Evolutionary conservation across 2,113 vertebrate species (phyloP), one percentile per base, ranked within the genome.

Genomic region (Triplophysa siluroides): DNA sequence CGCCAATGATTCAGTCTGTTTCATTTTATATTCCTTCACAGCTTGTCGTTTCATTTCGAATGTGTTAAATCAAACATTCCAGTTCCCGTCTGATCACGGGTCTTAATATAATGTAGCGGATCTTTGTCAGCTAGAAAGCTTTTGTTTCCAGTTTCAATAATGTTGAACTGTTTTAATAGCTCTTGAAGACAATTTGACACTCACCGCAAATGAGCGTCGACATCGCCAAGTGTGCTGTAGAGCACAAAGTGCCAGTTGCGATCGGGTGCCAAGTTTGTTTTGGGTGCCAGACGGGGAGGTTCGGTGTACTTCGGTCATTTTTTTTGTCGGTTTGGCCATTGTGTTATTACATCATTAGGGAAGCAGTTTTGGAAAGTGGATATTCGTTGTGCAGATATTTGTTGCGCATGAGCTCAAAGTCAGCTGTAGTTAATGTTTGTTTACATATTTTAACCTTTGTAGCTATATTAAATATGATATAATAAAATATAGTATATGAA

Each of bases 201-300:
- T 47, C 58, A 45, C 23, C 63, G 62, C 64, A 81, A 76, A 76
- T 68, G 79, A 21, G 62, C 26, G 26, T 60, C 66, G 50, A 8
- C 52, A 54, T 76, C 63, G 47, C 33, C 0, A 54, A 12, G 78
- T 75, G 79, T 43, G 58, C 24, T 41, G 19, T 68, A 67, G 47
- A 76, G 38, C n/a, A 0, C n/a, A 58, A 58, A 58, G 54, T 21
- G n/a, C 63, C 71, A 26, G 54, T 29, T 81, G 50, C 74, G 52
- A 74, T 2, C 9, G 8, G 54, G 13, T 63, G 78, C 66, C 74
- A 10, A 61, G 83, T 84, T 84, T 63, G 75, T 29, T 81, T 78
- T 78, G 79, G 83, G 60, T 66, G 23, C 66, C 38, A 66, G 67
- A 26, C 38, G 67, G 60, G 47, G 56, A 72, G 54, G 24, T 21